phyloP scores from a whole-genome alignment of 2,113 vertebrate genomes.

The Fregata magnificens region DNA sequence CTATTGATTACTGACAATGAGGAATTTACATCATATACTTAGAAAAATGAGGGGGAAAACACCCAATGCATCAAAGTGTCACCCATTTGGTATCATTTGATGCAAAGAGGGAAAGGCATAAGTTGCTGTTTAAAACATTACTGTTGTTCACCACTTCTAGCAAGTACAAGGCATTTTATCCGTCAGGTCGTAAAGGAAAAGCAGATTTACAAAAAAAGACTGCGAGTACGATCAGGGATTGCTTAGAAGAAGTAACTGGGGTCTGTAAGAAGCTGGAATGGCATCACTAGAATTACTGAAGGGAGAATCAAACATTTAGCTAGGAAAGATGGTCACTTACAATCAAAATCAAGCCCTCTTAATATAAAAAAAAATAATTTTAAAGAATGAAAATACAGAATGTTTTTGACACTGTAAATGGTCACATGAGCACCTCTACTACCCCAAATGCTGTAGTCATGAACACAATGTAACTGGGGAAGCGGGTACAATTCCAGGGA shows the following conservation, averaged over 20 bases:
- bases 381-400: neutral
- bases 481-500: neutral
- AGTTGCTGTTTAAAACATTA: neutral
- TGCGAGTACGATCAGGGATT: neutral
- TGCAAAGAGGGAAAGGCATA: neutral
- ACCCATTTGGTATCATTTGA: neutral
- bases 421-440: neutral
- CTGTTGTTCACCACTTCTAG: neutral
- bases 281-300: neutral
- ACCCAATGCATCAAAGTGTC: neutral
- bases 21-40: neutral
- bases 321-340: neutral
- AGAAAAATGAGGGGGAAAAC: neutral
- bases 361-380: neutral
- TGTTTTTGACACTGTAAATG: neutral
- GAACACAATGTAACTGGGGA: neutral
- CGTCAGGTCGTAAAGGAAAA: neutral
- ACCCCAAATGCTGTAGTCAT: neutral
- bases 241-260: neutral
- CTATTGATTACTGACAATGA: neutral
- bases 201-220: neutral
- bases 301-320: neutral
- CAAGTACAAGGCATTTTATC: neutral
- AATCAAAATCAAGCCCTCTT: neutral
- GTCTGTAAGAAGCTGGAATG: neutral